Evolutionary conservation across 1,140 invertebrate species (phyloP).

Genomic region (Andrena cerasifolii): DNA sequence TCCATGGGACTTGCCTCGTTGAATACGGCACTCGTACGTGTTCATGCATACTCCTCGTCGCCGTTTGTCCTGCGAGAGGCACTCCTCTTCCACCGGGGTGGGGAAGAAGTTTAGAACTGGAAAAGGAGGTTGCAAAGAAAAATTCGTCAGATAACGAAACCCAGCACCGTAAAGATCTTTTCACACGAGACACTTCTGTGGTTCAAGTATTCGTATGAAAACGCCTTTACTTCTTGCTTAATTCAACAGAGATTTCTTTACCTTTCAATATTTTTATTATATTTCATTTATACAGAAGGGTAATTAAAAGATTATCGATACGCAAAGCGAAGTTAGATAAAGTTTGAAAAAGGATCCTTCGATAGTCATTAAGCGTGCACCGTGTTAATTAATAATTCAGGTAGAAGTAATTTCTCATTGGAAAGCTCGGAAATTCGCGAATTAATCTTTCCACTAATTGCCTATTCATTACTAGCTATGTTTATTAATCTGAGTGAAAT

Average conservation of each 20-base stretch:
- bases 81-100: slow-evolving; percentile 90
- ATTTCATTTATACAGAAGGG: no score
- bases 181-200: no score
- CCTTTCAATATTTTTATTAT: no score
- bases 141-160: background rate
- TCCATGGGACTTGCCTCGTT: slow-evolving; percentile 88
- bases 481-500: background rate
- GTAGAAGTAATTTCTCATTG: background rate
- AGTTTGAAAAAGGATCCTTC: no score
- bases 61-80: slow-evolving; percentile 87
- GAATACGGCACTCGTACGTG: slow-evolving; percentile 91
- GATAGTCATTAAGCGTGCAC: no score
- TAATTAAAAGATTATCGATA: no score
- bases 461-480: slow-evolving; percentile 12
- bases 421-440: background rate
- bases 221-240: no score
- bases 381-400: no score
- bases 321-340: no score
- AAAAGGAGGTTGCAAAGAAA: slow-evolving; percentile 71
- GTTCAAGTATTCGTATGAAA: no score
- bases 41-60: slow-evolving; percentile 90
- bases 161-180: no score
- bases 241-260: no score
- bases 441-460: background rate
- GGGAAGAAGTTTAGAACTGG: slow-evolving; percentile 90